Evolutionary conservation across 2,797 vertebrate genomes (phyloP), one percentile per base, ranked within the genome.

Genomic region (Psittacula echo): DNA sequence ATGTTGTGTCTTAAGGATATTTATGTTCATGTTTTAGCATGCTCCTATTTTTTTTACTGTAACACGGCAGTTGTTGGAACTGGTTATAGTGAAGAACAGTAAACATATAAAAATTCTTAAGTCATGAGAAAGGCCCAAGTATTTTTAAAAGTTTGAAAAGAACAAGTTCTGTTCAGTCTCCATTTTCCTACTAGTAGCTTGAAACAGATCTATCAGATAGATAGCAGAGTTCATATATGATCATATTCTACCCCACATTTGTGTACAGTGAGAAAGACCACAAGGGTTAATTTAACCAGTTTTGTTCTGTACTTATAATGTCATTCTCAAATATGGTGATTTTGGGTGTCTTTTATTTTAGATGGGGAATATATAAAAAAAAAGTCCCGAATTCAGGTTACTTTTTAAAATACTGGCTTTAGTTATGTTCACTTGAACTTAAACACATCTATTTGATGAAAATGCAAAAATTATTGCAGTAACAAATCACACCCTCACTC

Each of bases 61-160:
- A 96, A 85, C 34, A 62, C 56, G 51, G 61, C 91, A 96, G 94
- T 93, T 95, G 61, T 78, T 95, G 81, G 78, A 97, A 95, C 84
- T 75, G 75, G 75, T 97, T 96, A 95, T 42, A 84, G 74, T 70
- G 86, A 94, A 92, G 93, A 96, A 96, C 85, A 97, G 95, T 90
- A 96, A 97, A 93, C 95, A 96, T 77, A 72, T 93, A 96, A 93
- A 96, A 95, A 89, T 97, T 97, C 95, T 96, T 93, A 95, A 96
- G 90, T 94, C 94, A 93, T 97, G 95, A 97, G 94, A 96, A 97
- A 94, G 65, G 67, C n/a, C 39, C 56, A 82, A 85, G 80, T 98
- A 98, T 97, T 97, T 97, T 96, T 97, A 96, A 96, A 95, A 94
- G 79, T 87, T 92, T 83, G 79, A 91, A 87, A 95, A 95, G 71